phyloP scores from a whole-genome alignment of 2,797 vertebrate species.

The Pseudochirops cupreus region DNA sequence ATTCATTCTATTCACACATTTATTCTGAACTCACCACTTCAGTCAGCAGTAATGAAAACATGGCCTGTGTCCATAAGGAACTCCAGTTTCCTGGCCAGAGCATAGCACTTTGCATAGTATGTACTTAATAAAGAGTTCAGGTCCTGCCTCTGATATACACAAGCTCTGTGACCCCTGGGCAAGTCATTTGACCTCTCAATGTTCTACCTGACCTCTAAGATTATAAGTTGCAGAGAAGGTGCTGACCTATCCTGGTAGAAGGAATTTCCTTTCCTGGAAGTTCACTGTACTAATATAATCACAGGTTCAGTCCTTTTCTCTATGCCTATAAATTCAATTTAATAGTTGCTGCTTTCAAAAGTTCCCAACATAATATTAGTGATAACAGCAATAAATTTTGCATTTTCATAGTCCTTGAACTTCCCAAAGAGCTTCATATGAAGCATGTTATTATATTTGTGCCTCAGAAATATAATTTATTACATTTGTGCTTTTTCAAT shows the following conservation, averaged over 20 bases:
- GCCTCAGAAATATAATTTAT: not conserved
- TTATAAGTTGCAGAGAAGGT: not conserved
- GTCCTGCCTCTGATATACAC: not conserved
- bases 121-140: not conserved
- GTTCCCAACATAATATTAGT: not conserved
- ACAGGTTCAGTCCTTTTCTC: not conserved
- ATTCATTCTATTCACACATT: not conserved
- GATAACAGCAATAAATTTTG: not conserved
- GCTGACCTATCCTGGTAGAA: not conserved
- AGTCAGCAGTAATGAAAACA: not conserved
- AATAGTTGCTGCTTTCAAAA: not conserved
- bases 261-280: not conserved
- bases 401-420: not conserved
- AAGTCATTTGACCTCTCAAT: not conserved
- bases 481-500: not conserved
- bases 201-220: not conserved
- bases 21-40: not conserved
- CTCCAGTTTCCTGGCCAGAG: not conserved
- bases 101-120: not conserved
- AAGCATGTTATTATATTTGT: not conserved
- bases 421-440: not conserved
- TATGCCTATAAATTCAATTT: not conserved
- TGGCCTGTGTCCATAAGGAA: not conserved
- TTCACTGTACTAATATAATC: not conserved
- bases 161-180: not conserved